A percentile compares a stretch with the other conserved stretches of the same genome.
Conservation (phyloP, 2,888 invertebrate genomes). For the Argyresthia goedartella region DNA sequence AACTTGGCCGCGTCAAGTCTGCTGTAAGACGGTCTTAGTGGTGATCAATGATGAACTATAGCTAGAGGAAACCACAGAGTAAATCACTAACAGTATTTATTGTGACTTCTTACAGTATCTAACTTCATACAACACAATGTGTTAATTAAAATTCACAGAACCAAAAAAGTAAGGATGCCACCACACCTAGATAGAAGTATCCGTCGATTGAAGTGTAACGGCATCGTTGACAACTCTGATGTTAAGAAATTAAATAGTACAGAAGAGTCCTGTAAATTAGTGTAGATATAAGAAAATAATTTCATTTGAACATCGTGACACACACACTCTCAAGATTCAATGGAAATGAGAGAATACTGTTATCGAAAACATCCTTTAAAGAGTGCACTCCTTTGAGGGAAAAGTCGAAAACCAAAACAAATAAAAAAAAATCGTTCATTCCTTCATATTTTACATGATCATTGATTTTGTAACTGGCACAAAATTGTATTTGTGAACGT, state of each 20-base stretch:
- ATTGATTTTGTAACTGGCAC: too few species aligned
- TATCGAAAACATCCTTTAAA: too few species aligned
- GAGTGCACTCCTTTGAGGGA: too few species aligned
- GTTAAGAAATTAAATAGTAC: neutral
- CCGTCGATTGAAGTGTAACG: neutral
- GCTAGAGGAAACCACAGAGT: constrained; percentile 12
- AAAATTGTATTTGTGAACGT: too few species aligned
- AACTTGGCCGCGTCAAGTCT: too few species aligned
- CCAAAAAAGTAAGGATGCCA: neutral
- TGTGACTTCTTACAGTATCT: constrained; percentile 41
- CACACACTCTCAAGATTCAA: neutral
- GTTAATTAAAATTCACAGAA: neutral
- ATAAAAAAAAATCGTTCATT: too few species aligned
- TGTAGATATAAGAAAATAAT: neutral
- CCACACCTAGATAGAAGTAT: neutral
- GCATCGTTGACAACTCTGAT: neutral
- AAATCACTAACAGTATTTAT: constrained; percentile 49
- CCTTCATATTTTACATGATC: too few species aligned
- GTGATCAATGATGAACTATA: too few species aligned
- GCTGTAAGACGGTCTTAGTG: too few species aligned
- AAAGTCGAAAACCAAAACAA: too few species aligned
- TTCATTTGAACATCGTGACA: neutral
- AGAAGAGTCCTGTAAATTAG: neutral
- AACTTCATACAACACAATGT: constrained; percentile 31
- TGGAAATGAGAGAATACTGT: neutral